Evolutionary conservation across 2,113 vertebrate species (phyloP), one percentile per base, ranked within the genome.

Genomic region (Callopanchax toddi): DNA sequence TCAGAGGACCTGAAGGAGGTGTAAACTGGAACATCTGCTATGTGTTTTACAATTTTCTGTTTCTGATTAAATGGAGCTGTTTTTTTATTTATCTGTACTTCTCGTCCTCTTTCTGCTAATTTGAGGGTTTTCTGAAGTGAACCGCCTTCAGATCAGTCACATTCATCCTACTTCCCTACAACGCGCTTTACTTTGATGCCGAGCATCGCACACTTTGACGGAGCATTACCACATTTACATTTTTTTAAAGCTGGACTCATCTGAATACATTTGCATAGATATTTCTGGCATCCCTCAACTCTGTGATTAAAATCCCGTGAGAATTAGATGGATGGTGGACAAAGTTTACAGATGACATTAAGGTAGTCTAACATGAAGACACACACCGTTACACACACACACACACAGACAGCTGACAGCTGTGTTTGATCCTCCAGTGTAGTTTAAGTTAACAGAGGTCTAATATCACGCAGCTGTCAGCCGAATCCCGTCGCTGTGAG

Each of bases 191-290:
- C 60, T 49, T 78, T 71, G 22, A 74, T 29, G 44, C 22, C 50
- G 68, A 63, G 55, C 42, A 40, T 68, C 42, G 2, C 0, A 2
- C 16, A 25, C 70, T 51, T 39, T 22, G 44, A 55, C 49, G 55
- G 52, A 71, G 49, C 20, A 2, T 76, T 67, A 63, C 54, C 18
- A 9, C 49, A 67, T 77, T 69, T 56, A 53, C 26, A 39, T 67
- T 32, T 56, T 54, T 32, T 29, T 67, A 22, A 68, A 70, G 67
- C 15, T 8, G 42, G 48, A 42, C 43, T 59, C 54, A 61, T 78
- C 49, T 58, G 79, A 83, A 79, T 57, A 71, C 11, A 81, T 85
- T 79, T 78, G 78, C 81, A 83, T 76, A 71, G 39, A 85, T 79
- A 77, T 78, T 67, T 77, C 64, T 52, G 69, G 59, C 23, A 34